These are phyloP conservation scores for Ricordea florida DNA, from an alignment of 92 coral and sea anemone genomes.

Conservation along the genomic window DNA sequence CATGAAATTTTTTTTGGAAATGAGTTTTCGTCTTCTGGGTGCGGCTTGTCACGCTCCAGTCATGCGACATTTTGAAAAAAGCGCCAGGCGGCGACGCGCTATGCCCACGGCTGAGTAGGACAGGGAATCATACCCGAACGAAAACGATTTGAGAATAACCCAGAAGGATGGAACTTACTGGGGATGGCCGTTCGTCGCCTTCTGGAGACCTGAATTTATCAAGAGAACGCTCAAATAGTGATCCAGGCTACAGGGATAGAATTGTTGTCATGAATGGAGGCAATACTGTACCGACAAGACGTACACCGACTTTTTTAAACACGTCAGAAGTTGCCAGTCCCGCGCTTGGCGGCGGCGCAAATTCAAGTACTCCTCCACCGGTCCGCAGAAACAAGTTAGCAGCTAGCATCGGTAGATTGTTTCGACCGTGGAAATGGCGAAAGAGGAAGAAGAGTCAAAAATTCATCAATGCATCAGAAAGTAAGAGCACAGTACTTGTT, in stretches of 20 bases:
- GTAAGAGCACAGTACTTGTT: slow-evolving; percentile 54
- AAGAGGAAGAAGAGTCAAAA: slow-evolving; percentile 94
- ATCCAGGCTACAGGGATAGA: slow-evolving; percentile 69
- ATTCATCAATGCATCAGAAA: slow-evolving; percentile 95
- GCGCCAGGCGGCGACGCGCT: slow-evolving; percentile 48
- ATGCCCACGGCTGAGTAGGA: slow-evolving; percentile 6
- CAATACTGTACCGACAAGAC: slow-evolving; percentile 60
- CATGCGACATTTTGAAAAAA: too few species aligned
- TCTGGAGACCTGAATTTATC: slow-evolving; percentile 25
- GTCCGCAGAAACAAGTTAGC: slow-evolving; percentile 89
- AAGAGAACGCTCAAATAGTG: slow-evolving; percentile 88
- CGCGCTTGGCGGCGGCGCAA: slow-evolving; percentile 36
- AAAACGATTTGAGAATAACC: not conserved
- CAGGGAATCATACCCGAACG: slow-evolving; percentile 2
- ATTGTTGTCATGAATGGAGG: slow-evolving; percentile 76
- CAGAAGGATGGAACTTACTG: slow-evolving; percentile 37
- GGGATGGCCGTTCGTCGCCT: slow-evolving; percentile 41
- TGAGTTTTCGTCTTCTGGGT: too few species aligned
- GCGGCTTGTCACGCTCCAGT: too few species aligned
- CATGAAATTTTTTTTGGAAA: too few species aligned
- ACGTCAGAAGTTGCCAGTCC: slow-evolving; percentile 49
- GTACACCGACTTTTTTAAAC: slow-evolving; percentile 27
- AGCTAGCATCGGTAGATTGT: slow-evolving; percentile 77
- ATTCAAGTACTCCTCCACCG: slow-evolving; percentile 86
- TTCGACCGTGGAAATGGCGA: slow-evolving; percentile 99